Conservation (phyloP, 2,113 vertebrate species). For the Ictalurus punctatus region DNA sequence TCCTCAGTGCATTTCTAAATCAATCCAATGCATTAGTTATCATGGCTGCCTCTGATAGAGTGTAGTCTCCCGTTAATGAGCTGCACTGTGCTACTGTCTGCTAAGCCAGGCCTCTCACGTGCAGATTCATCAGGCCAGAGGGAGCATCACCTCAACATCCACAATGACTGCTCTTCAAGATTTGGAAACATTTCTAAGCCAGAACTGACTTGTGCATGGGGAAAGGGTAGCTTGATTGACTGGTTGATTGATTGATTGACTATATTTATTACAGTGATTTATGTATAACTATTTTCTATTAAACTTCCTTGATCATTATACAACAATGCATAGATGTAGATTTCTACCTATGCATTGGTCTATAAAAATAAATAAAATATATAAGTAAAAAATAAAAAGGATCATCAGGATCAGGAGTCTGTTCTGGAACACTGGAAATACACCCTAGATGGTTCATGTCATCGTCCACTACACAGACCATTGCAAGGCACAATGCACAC, state of each 20-base stretch:
- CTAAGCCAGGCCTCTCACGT: constrained; percentile 40
- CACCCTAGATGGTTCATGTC: neutral
- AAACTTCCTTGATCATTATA: neutral
- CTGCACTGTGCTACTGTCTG: constrained; percentile 43
- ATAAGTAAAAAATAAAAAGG: neutral
- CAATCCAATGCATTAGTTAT: constrained; percentile 60
- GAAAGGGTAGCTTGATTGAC: neutral
- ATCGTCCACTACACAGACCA: neutral
- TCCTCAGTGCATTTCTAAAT: constrained; percentile 53
- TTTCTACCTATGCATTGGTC: neutral
- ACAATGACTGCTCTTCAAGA: constrained; percentile 49
- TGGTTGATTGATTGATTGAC: neutral
- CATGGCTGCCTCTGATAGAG: constrained; percentile 56
- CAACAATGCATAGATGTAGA: neutral
- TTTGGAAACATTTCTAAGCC: constrained; percentile 49
- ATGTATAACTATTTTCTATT: neutral
- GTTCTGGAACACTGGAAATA: neutral
- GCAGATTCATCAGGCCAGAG: constrained; percentile 42
- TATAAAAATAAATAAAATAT: too few relatives aligned
- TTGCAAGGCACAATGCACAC: neutral
- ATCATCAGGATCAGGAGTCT: neutral
- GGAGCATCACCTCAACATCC: constrained; percentile 30
- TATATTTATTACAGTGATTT: neutral
- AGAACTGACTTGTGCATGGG: neutral
- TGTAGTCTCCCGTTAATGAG: constrained; percentile 48